Evolutionary conservation across 2,888 invertebrate species (phyloP).

Genomic region (Synanthedon andrenaeformis): DNA sequence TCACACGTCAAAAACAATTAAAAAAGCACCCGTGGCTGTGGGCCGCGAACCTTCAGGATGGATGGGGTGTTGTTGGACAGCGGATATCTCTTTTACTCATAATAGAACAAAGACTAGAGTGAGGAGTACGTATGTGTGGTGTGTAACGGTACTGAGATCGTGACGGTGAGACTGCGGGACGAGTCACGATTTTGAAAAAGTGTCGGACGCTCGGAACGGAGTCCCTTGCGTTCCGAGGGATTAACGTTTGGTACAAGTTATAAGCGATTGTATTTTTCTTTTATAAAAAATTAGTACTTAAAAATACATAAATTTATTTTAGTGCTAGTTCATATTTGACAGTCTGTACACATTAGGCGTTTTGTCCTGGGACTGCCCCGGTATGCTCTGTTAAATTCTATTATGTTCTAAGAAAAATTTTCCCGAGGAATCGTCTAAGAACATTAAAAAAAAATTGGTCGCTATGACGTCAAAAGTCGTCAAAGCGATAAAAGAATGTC

Average conservation of each 20-base stretch:
- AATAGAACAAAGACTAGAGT: conserved; percentile 20
- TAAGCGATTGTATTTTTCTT: conserved; percentile 3
- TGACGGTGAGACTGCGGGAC: conserved; percentile 51
- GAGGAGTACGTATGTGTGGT: conserved; percentile 26
- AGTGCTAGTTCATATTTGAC: too few species aligned
- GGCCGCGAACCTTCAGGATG: conserved; percentile 24
- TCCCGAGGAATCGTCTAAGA: too few species aligned
- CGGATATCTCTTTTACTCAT: conserved; percentile 29
- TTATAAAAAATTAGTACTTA: not conserved
- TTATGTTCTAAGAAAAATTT: too few species aligned
- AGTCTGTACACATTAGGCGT: too few species aligned
- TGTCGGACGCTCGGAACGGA: conserved; percentile 45
- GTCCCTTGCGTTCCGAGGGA: conserved; percentile 38
- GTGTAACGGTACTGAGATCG: conserved; percentile 59
- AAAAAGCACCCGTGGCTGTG: conserved; percentile 12
- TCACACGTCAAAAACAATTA: conserved; percentile 29
- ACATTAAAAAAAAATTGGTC: too few species aligned
- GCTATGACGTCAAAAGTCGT: too few species aligned
- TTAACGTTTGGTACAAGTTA: conserved; percentile 26
- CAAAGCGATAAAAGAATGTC: too few species aligned
- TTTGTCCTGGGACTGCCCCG: too few species aligned
- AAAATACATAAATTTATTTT: too few species aligned
- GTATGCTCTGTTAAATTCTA: too few species aligned
- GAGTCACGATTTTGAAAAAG: conserved; percentile 69
- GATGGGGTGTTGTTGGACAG: conserved; percentile 16